Evolutionary conservation across 2,888 invertebrate species (phyloP).

Genomic region (Metallyticus violacea): DNA sequence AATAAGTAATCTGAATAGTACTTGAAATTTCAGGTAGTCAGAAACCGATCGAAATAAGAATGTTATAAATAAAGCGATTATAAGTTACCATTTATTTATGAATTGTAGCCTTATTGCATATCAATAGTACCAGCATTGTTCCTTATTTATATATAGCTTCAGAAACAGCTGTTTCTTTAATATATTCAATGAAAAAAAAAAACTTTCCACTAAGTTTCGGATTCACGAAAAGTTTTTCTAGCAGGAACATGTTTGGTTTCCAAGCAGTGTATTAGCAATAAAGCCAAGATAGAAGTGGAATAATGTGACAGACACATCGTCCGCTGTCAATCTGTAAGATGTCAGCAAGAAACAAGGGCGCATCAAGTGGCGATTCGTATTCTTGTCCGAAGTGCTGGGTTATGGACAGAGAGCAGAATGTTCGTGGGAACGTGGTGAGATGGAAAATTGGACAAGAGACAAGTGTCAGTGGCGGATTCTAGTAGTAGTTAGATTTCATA

Average conservation of each 20-base stretch:
- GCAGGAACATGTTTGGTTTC: background rate
- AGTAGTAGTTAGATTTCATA: background rate
- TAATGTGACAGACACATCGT: background rate
- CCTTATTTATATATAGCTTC: too few species aligned
- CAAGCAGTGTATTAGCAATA: background rate
- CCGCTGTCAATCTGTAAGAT: background rate
- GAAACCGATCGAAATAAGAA: too few species aligned
- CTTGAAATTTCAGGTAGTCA: too few species aligned
- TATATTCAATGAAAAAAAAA: too few species aligned
- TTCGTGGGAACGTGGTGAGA: background rate
- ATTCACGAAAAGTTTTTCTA: too few species aligned
- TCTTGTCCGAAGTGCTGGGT: background rate
- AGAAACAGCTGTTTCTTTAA: too few species aligned
- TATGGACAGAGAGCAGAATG: background rate
- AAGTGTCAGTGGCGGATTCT: background rate
- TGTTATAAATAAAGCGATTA: too few species aligned
- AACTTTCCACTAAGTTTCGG: too few species aligned
- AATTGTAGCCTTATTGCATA: too few species aligned
- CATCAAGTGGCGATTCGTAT: slow-evolving; percentile 15
- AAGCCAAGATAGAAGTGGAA: background rate
- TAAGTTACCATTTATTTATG: too few species aligned
- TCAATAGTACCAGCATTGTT: too few species aligned
- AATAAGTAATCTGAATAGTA: too few species aligned
- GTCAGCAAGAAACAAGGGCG: background rate
- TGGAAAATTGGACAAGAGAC: background rate